Percentiles rank a stretch among this genome's conserved stretches.
These are phyloP conservation scores for Mormoops blainvillei DNA, from an alignment of 2,113 vertebrate genomes.

Conservation along the genomic window DNA sequence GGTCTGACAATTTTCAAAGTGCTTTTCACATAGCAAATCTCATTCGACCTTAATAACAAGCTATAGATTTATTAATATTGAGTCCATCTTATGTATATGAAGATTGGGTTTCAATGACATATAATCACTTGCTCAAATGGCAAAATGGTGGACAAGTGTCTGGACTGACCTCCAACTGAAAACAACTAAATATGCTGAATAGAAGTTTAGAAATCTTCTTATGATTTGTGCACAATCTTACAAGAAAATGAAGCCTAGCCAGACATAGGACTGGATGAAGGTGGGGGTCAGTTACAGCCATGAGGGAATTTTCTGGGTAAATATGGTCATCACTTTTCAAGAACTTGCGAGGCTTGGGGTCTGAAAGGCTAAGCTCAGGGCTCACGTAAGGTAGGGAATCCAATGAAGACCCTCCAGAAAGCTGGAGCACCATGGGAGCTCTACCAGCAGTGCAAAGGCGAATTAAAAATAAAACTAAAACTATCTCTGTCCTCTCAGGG, in stretches of 20 bases:
- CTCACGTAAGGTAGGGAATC: neutral
- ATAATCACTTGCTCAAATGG: neutral
- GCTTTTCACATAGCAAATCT: neutral
- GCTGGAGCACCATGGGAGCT: neutral
- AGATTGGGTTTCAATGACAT: neutral
- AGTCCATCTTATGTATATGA: neutral
- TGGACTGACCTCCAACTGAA: neutral
- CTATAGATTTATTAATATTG: neutral
- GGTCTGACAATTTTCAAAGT: neutral
- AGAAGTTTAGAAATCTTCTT: neutral
- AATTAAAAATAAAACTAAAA: neutral
- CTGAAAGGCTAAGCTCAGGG: neutral
- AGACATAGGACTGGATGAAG: neutral
- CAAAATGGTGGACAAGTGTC: neutral
- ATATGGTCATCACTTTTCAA: neutral
- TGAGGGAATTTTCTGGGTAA: neutral
- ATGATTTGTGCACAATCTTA: neutral
- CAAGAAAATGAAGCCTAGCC: neutral
- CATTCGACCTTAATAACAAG: neutral
- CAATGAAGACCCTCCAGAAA: neutral
- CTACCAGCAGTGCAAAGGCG: neutral
- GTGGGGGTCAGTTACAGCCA: neutral
- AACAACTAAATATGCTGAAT: neutral
- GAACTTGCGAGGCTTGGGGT: neutral
- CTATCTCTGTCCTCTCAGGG: neutral